These are phyloP conservation scores for Adelges cooleyi DNA, from an alignment of 1,140 invertebrate genomes.

Conservation along the genomic window DNA sequence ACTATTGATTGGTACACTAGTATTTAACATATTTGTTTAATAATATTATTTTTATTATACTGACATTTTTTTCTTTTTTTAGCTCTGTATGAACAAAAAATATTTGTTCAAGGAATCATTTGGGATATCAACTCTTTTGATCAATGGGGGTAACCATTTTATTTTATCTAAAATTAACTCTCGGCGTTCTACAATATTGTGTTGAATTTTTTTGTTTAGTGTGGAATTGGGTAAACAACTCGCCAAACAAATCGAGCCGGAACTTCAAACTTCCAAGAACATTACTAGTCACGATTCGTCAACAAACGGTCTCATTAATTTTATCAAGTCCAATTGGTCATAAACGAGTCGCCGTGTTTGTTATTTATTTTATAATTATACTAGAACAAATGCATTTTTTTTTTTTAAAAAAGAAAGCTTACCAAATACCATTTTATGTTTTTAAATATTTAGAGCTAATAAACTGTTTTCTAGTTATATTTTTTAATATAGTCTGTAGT, in stretches of 20 bases:
- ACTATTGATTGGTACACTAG: slow-evolving; percentile 84
- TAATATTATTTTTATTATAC: neutral
- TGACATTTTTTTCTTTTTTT: slow-evolving; percentile 39
- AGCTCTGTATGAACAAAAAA: slow-evolving; percentile 98
- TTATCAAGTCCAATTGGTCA: slow-evolving; percentile 53
- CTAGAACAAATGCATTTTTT: too few relatives aligned
- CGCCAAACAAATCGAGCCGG: slow-evolving; percentile 93
- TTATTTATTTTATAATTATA: too few relatives aligned
- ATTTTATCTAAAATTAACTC: slow-evolving; percentile 23
- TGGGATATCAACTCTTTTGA: slow-evolving; percentile 99
- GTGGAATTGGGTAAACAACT: slow-evolving; percentile 97
- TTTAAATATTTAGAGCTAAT: too few relatives aligned
- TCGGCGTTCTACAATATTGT: neutral
- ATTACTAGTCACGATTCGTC: slow-evolving; percentile 72
- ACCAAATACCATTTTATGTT: too few relatives aligned
- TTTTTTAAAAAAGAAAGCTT: too few relatives aligned
- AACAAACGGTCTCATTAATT: slow-evolving; percentile 91
- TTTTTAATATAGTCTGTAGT: too few relatives aligned
- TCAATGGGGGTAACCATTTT: slow-evolving; percentile 82
- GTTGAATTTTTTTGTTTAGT: slow-evolving; percentile 40
- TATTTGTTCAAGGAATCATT: slow-evolving; percentile 94
- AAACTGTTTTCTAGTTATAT: too few relatives aligned
- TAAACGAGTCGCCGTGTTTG: too few relatives aligned
- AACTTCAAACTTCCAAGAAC: slow-evolving; percentile 56
- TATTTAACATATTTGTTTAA: neutral